Conservation (phyloP, 2,113 vertebrate species). For the Labeo catla region DNA sequence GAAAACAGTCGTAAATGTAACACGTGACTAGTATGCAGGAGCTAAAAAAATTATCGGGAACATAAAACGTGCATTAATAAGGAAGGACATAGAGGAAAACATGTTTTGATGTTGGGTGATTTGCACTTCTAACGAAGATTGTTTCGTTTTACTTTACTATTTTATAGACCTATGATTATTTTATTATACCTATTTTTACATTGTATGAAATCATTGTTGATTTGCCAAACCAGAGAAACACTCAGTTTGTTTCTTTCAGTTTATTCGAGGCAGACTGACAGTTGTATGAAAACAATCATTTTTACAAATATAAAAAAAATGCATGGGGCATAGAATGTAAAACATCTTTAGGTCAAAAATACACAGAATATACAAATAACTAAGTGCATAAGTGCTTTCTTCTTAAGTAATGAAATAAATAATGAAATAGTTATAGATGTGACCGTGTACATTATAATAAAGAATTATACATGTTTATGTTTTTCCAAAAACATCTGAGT, state of each 20-base stretch:
- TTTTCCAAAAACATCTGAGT: slow-evolving; percentile 50
- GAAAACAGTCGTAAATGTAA: neutral
- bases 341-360: neutral
- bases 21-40: neutral
- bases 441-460: neutral
- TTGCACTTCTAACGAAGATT: neutral
- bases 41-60: neutral
- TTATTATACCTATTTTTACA: neutral
- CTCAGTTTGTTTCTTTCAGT: neutral
- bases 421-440: neutral
- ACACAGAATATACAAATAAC: neutral
- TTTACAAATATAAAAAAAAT: neutral
- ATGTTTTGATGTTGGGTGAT: neutral
- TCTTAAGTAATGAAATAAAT: neutral
- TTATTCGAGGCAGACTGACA: neutral
- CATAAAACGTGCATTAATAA: neutral
- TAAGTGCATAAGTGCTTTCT: neutral
- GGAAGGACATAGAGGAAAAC: neutral
- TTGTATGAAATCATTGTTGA: neutral
- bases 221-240: neutral
- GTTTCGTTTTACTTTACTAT: neutral
- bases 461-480: neutral
- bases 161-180: neutral
- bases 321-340: neutral
- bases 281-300: neutral